phyloP scores from a whole-genome alignment of 2,113 vertebrate genomes.

The Asarcornis scutulata region DNA sequence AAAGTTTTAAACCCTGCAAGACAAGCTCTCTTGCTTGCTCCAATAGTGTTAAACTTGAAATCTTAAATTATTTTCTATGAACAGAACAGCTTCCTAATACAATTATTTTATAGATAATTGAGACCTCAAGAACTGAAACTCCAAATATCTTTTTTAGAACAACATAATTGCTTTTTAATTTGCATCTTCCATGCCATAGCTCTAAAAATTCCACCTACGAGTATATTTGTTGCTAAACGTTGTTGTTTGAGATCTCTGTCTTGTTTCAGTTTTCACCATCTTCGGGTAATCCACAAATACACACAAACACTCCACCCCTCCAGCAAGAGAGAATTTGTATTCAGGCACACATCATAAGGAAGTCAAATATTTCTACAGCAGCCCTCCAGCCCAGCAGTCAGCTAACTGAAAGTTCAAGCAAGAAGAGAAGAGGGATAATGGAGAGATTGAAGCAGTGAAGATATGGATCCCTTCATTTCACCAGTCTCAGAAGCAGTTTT shows the following conservation, averaged over 20 bases:
- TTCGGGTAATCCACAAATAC: neutral
- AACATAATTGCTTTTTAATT: neutral
- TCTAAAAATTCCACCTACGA: neutral
- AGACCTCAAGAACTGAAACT: neutral
- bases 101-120: neutral
- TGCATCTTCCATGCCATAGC: neutral
- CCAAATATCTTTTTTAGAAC: neutral
- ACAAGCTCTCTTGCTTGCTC: neutral
- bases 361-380: neutral
- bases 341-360: neutral
- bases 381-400: neutral
- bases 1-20: neutral
- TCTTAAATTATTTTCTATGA: neutral
- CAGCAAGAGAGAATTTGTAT: neutral
- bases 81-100: neutral
- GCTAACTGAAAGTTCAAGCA: neutral
- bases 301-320: neutral
- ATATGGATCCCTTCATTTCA: neutral
- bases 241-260: neutral
- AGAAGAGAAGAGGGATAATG: neutral
- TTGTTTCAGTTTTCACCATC: neutral
- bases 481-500: neutral
- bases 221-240: neutral
- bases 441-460: neutral
- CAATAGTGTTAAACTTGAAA: neutral